phyloP scores from a whole-genome alignment of 2,888 invertebrate genomes.

The Omphaloscelis lunosa region DNA sequence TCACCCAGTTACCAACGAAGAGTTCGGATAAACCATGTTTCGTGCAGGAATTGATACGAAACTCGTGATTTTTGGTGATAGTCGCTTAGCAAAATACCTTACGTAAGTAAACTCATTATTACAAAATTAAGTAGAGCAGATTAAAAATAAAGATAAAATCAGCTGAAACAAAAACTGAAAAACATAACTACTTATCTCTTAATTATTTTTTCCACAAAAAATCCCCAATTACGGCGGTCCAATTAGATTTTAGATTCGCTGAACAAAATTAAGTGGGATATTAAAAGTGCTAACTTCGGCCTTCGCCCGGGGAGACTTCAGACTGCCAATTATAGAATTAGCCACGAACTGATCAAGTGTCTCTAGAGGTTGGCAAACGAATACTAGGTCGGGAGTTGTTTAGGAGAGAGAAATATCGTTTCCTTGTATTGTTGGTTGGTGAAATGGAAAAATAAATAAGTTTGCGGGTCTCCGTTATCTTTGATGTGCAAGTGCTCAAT shows the following conservation, averaged over 20 bases:
- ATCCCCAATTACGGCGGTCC: conserved; percentile 45
- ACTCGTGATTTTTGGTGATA: no score
- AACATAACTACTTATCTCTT: conserved; percentile 37
- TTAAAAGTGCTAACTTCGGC: conserved; percentile 63
- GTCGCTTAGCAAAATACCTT: not conserved
- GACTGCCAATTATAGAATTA: conserved; percentile 65
- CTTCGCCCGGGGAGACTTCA: conserved; percentile 46
- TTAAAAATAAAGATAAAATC: conserved; percentile 9
- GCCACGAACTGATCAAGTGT: conserved; percentile 51
- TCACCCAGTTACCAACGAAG: not conserved
- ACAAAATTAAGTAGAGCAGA: conserved; percentile 2
- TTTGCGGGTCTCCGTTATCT: not conserved
- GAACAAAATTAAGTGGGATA: conserved; percentile 58
- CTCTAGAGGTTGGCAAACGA: conserved; percentile 50
- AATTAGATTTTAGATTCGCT: conserved; percentile 57
- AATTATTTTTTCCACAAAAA: conserved; percentile 53
- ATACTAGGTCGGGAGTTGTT: conserved; percentile 5
- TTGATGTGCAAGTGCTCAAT: not conserved
- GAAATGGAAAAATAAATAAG: not conserved
- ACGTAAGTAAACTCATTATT: not conserved
- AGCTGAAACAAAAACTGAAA: conserved; percentile 24
- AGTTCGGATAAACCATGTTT: not conserved
- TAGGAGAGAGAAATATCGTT: not conserved
- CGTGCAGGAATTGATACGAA: not conserved
- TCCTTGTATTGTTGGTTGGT: not conserved